Evolutionary conservation across 2,797 vertebrate species (phyloP), one percentile per base, ranked within the genome.

Genomic region (Acipenser oxyrinchus): DNA sequence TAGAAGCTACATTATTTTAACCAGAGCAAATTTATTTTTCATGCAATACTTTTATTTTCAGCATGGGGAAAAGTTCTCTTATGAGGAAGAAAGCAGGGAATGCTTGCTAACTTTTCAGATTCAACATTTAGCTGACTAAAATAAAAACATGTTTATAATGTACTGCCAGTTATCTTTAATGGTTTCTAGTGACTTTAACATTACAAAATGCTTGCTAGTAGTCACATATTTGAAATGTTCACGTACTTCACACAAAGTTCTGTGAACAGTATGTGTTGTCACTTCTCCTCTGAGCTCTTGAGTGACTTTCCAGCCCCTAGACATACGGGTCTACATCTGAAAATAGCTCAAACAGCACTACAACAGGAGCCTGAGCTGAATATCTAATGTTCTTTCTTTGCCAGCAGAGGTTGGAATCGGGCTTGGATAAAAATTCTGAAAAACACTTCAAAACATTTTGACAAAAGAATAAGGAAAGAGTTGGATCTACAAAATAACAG

Each of bases 261-360:
- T 64, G 72, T 73, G 71, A 37, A 37, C 37, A 37, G 37, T 74
- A 74, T 72, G 71, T 52, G 62, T 74, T 80, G 77, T 76, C 77
- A 76, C 74, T 76, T 77, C 73, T 68, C 74, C 68, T 69, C 70
- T 66, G 66, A 74, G 73, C 68, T 73, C 75, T 63, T 66, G 82
- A 82, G 76, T 84, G 79, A 84, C 79, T 87, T 86, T 86, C 86
- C 84, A 76, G 81, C 80, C 78, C 81, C 76, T 82, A 87, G 87
- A 83, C 81, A 81, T 91, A 77, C 83, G 82, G 81, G 76, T 80
- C 81, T 81, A 66, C 73, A 79, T 85, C 86, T 93, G 91, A 90
- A 95, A 95, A 96, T 94, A 95, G 88, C 86, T 83, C 83, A 71
- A 71, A 84, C 75, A 76, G 76, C 74, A 77, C 71, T 71, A 57